Evolutionary conservation across 1,140 invertebrate species (phyloP).

Genomic region (Uloborus diversus): DNA sequence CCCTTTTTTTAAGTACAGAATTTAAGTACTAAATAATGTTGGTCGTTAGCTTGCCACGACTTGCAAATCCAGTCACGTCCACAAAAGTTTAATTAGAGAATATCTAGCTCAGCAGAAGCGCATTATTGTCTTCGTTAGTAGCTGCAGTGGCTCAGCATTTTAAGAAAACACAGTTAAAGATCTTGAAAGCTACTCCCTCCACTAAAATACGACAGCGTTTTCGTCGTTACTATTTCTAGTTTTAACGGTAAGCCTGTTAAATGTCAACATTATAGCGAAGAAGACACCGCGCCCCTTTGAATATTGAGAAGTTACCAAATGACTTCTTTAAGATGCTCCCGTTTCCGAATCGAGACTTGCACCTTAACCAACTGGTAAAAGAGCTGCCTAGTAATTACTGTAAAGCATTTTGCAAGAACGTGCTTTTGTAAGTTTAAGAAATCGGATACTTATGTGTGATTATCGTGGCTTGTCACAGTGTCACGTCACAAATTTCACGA

Average conservation of each 20-base stretch:
- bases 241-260: conserved; percentile 4
- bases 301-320: conserved; percentile 51
- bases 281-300: conserved; percentile 1
- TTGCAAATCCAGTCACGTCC: conserved; percentile 36
- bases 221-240: conserved; percentile 9
- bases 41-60: conserved; percentile 34
- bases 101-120: conserved; percentile 32
- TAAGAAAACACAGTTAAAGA: conserved; percentile 34
- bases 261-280: conserved; percentile 27
- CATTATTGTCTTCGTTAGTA: conserved; percentile 31
- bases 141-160: conserved; percentile 6
- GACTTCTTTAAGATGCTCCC: neutral
- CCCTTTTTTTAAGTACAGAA: no score
- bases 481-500: neutral
- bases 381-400: conserved; percentile 4
- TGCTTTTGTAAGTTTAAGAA: neutral
- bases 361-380: neutral
- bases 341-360: neutral
- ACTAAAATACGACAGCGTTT: conserved; percentile 12
- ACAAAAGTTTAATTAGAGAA: conserved; percentile 28
- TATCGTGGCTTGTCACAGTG: neutral
- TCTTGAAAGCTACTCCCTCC: conserved; percentile 27
- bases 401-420: neutral
- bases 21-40: neutral
- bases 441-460: neutral